These are phyloP conservation scores for Salvelinus fontinalis DNA, from an alignment of 2,113 vertebrate genomes.

Conservation along the genomic window DNA sequence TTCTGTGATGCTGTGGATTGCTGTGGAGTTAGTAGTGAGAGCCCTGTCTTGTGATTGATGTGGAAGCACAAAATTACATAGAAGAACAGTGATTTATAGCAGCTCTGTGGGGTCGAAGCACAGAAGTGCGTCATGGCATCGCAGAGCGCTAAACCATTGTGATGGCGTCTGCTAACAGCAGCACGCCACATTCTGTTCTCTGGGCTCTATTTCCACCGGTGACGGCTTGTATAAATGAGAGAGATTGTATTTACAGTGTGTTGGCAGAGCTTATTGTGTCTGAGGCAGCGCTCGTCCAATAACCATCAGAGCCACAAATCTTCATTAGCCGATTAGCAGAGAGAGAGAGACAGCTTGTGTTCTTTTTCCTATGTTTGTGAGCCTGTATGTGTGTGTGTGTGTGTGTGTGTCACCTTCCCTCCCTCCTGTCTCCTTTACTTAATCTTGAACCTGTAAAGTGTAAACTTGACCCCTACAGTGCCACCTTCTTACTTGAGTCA, in stretches of 20 bases:
- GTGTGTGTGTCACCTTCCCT: slow-evolving; percentile 16
- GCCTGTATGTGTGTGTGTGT: slow-evolving; percentile 1
- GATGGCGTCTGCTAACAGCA: not conserved
- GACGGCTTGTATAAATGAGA: slow-evolving; percentile 52
- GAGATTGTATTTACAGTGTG: slow-evolving; percentile 63
- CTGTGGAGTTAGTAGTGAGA: not conserved
- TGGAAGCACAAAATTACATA: slow-evolving; percentile 23
- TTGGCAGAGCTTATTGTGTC: slow-evolving; percentile 55
- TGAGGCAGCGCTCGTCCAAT: slow-evolving; percentile 49
- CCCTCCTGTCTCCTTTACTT: slow-evolving; percentile 50
- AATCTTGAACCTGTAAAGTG: slow-evolving; percentile 13
- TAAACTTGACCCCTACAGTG: slow-evolving; percentile 14
- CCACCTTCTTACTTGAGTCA: slow-evolving; percentile 23
- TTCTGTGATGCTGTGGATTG: slow-evolving; percentile 34
- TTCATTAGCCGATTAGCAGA: slow-evolving; percentile 73
- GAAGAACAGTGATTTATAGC: too few species aligned
- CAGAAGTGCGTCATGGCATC: not conserved
- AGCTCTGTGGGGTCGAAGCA: too few species aligned
- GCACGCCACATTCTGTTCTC: not conserved
- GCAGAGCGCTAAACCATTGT: not conserved
- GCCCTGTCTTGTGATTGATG: slow-evolving; percentile 30
- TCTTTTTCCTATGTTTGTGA: slow-evolving; percentile 57
- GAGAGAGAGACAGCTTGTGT: slow-evolving; percentile 62
- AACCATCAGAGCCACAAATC: slow-evolving; percentile 72
- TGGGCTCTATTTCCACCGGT: slow-evolving; percentile 43